phyloP scores from a whole-genome alignment of 2,113 vertebrate genomes.

The Phyllostomus discolor region DNA sequence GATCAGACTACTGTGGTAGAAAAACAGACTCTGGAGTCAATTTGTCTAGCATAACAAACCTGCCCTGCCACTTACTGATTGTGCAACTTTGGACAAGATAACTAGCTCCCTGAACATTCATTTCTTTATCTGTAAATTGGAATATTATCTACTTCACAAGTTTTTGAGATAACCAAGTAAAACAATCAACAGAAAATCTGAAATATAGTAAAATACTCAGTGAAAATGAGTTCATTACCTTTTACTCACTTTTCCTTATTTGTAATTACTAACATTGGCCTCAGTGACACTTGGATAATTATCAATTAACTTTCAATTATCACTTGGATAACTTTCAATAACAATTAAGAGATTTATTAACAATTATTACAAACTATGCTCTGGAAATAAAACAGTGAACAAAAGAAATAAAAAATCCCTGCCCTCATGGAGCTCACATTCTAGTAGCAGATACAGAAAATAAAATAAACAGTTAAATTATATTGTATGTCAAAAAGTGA shows the following conservation, averaged over 20 bases:
- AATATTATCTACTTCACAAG: constrained; percentile 12
- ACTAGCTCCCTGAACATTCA: background rate
- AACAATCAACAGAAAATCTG: background rate
- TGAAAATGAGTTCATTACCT: background rate
- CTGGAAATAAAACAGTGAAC: constrained; percentile 7
- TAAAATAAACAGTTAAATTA: constrained; percentile 6
- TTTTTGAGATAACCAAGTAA: constrained; percentile 14
- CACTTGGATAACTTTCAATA: too few species aligned
- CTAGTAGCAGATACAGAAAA: background rate
- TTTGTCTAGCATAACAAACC: background rate
- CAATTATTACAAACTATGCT: background rate
- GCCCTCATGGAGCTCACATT: background rate
- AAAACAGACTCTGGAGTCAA: background rate
- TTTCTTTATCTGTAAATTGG: background rate
- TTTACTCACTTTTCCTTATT: background rate
- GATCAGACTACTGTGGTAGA: background rate
- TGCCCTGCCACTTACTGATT: background rate
- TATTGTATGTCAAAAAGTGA: background rate
- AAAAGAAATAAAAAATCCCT: background rate
- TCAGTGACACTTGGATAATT: background rate
- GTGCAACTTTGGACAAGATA: background rate
- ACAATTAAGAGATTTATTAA: constrained; percentile 26
- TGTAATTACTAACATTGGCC: constrained; percentile 1
- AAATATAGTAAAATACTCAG: background rate
- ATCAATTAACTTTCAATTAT: background rate